Percentiles rank a stretch among this genome's conserved stretches.
Evolutionary conservation across 1,140 invertebrate genomes (phyloP).

Genomic region (Lethocerus indicus): DNA sequence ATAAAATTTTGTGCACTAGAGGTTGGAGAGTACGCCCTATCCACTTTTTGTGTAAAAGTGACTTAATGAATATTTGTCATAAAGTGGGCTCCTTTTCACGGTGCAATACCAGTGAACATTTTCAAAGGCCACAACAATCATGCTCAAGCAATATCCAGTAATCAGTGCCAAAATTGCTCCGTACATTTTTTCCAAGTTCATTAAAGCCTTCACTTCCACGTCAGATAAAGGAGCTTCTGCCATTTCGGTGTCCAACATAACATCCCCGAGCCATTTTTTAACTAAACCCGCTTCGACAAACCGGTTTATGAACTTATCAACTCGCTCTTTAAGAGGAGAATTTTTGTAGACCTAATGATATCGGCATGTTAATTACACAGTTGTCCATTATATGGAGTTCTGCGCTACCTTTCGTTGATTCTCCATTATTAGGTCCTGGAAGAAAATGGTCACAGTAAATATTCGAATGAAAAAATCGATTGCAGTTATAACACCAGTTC

Average conservation of each 20-base stretch:
- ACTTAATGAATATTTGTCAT: slow-evolving; percentile 57
- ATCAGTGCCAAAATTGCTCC: slow-evolving; percentile 49
- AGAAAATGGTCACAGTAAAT: no score
- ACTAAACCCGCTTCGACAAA: slow-evolving; percentile 58
- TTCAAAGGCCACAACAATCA: slow-evolving; percentile 37
- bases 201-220: slow-evolving; percentile 42
- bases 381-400: slow-evolving; percentile 58
- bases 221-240: slow-evolving; percentile 26
- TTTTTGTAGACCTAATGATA: slow-evolving; percentile 65
- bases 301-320: slow-evolving; percentile 43
- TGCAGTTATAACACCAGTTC: no score
- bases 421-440: no score
- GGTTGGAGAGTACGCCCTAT: no score
- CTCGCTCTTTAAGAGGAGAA: slow-evolving; percentile 50
- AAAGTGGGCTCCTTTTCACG: slow-evolving; percentile 44
- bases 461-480: no score
- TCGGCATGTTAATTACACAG: slow-evolving; percentile 61
- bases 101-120: slow-evolving; percentile 44
- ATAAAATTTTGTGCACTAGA: no score
- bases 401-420: no score
- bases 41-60: no score
- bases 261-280: slow-evolving; percentile 60
- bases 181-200: slow-evolving; percentile 57
- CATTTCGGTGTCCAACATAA: slow-evolving; percentile 34
- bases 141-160: slow-evolving; percentile 44